Evolutionary conservation across 2,888 invertebrate species (phyloP), one percentile per base, ranked within the genome.

Genomic region (Epistrophe grossulariae): DNA sequence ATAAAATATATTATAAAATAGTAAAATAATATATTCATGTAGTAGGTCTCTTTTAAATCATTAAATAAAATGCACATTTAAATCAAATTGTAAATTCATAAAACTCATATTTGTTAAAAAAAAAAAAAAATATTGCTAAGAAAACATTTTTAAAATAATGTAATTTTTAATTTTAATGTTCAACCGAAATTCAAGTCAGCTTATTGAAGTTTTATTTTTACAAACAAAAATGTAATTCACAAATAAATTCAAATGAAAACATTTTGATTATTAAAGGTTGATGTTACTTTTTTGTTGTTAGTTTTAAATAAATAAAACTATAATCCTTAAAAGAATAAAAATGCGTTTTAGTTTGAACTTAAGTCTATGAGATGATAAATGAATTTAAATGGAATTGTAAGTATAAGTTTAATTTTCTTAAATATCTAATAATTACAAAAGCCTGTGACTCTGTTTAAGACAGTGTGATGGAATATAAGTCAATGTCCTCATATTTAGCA

Each of bases 211-310:
- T 3, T 68, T 50, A 28, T 28, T 50, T 77, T 60, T 15, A 50
- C 45, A 45, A 2, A 40, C 17, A 48, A 4, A n/a, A 13, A 72
- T 40, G 5, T 28, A 31, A 64, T 45, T 64, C 31, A 48, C 11
- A 7, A 43, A 48, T 66, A 6, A 48, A 13, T 15, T n/a, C 13
- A 35, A 59, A 9, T 38, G n/a, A 19, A 43, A 45, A 79, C 8
- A n/a, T 9, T 19, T 38, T 15, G 24, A 35, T 24, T 35, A 35
- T 24, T 35, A 52, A 52, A 17, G 68, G 28, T 66, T 74, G 48
- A 31, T 80, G 68, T 74, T 74, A 59, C 11, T 68, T 38, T n/a
- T 73, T 73, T 48, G 52, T 79, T 79, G 66, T 60, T 43, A 52
- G 6, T 35, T 50, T 80, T 48, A 24, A 74, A 59, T 59, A 80